phyloP scores from a whole-genome alignment of 2,797 vertebrate genomes.

The Microchirus variegatus region DNA sequence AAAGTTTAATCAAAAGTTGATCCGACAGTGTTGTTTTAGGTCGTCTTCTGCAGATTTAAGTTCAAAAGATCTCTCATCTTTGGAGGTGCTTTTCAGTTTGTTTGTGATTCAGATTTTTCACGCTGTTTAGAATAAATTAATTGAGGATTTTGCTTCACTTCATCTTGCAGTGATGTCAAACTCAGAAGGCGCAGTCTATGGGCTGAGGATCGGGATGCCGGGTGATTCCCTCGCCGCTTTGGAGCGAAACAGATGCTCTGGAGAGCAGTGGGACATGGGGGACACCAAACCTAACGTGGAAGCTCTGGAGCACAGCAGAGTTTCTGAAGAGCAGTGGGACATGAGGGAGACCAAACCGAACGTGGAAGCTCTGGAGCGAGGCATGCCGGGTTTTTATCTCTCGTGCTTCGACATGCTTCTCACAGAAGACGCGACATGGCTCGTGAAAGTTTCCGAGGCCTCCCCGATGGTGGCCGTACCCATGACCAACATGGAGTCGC shows the following conservation, averaged over 20 bases:
- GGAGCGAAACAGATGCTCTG: conserved; percentile 73
- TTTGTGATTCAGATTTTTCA: not conserved
- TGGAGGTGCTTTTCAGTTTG: not conserved
- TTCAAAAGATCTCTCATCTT: not conserved
- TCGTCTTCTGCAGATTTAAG: too few relatives aligned
- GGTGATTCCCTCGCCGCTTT: conserved; percentile 78
- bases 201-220: conserved; percentile 71
- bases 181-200: conserved; percentile 67
- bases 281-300: conserved; percentile 81
- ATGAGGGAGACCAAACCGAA: conserved; percentile 80
- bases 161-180: conserved; percentile 85
- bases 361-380: conserved; percentile 81
- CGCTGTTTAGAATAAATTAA: too few relatives aligned
- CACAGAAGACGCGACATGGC: conserved; percentile 85
- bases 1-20: not conserved
- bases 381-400: conserved; percentile 85
- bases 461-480: conserved; percentile 40
- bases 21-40: not conserved
- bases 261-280: conserved; percentile 78
- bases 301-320: conserved; percentile 76
- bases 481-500: conserved; percentile 55
- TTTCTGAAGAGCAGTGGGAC: conserved; percentile 77
- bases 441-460: conserved; percentile 81
- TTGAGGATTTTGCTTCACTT: too few relatives aligned
- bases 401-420: conserved; percentile 94